A percentile compares a stretch with the other conserved stretches of the same genome.
Evolutionary conservation across 2,113 vertebrate species (phyloP).

Genomic region (Benitochromis conjunctus): DNA sequence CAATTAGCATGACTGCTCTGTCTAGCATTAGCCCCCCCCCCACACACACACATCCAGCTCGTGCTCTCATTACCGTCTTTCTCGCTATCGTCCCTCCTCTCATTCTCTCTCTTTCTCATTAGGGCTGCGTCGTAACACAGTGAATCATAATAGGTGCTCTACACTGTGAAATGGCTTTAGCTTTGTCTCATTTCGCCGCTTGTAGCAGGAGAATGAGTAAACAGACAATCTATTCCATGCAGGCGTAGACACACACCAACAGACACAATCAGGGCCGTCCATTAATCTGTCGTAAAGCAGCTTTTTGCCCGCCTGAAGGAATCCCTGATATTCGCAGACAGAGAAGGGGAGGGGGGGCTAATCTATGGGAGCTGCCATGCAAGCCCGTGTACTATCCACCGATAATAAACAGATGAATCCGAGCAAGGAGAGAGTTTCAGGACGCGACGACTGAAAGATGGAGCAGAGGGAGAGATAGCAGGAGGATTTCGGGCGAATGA

Average conservation of each 20-base stretch:
- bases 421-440: not conserved
- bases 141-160: slow-evolving; percentile 65
- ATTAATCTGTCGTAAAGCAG: slow-evolving; percentile 56
- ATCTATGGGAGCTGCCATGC: slow-evolving; percentile 46
- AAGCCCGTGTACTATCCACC: slow-evolving; percentile 18
- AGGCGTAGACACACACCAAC: slow-evolving; percentile 22
- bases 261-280: slow-evolving; percentile 30
- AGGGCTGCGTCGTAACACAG: slow-evolving; percentile 47
- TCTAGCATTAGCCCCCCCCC: slow-evolving; percentile 47
- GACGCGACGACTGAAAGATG: not conserved
- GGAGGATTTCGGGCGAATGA: not conserved
- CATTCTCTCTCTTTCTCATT: slow-evolving; percentile 58
- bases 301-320: slow-evolving; percentile 42
- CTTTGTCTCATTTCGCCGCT: slow-evolving; percentile 52
- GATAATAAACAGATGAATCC: slow-evolving; percentile 25
- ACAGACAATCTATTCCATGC: slow-evolving; percentile 42
- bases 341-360: slow-evolving; percentile 19
- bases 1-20: slow-evolving; percentile 71
- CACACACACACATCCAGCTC: slow-evolving; percentile 23
- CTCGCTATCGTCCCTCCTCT: slow-evolving; percentile 25
- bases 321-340: slow-evolving; percentile 35
- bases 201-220: slow-evolving; percentile 31
- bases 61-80: slow-evolving; percentile 59
- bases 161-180: slow-evolving; percentile 63
- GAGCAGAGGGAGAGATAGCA: not conserved